A percentile compares a stretch with the other conserved stretches of the same genome.
Evolutionary conservation across 37 sponge, comb jelly and placozoan species (phyloP).

Genomic region (Spongia lamella): DNA sequence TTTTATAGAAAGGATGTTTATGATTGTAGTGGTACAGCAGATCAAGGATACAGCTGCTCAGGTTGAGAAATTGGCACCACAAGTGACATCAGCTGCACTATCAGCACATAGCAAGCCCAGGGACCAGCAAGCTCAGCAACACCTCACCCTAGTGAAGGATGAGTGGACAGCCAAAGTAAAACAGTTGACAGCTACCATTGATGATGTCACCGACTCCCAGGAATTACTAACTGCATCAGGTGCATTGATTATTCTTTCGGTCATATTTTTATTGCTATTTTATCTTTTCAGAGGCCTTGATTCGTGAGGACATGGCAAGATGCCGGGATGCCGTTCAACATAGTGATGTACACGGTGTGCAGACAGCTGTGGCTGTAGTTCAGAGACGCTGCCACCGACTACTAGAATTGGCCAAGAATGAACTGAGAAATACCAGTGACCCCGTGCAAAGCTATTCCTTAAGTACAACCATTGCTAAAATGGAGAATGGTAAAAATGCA

Average conservation of each 20-base stretch:
- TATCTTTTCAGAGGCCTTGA: constrained; percentile 56
- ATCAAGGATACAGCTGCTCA: constrained; percentile 49
- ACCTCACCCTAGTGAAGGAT: constrained; percentile 36
- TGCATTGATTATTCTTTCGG: not conserved
- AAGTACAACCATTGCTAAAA: constrained; percentile 25
- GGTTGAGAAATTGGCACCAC: constrained; percentile 63
- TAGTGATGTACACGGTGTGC: constrained; percentile 40
- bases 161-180: constrained; percentile 76
- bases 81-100: constrained; percentile 61
- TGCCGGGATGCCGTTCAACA: constrained; percentile 60
- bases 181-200: constrained; percentile 61
- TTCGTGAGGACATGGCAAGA: constrained; percentile 67
- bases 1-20: too few species aligned
- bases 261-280: not conserved
- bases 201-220: constrained; percentile 73
- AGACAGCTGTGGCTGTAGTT: constrained; percentile 26
- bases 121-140: constrained; percentile 23
- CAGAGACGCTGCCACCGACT: constrained; percentile 58
- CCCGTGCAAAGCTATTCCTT: constrained; percentile 43
- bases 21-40: constrained; percentile 21
- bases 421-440: constrained; percentile 25
- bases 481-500: constrained; percentile 55
- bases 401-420: constrained; percentile 48
- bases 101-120: constrained; percentile 45
- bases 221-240: constrained; percentile 75